Evolutionary conservation across 2,113 vertebrate species (phyloP).

Genomic region (Megalops atlanticus): DNA sequence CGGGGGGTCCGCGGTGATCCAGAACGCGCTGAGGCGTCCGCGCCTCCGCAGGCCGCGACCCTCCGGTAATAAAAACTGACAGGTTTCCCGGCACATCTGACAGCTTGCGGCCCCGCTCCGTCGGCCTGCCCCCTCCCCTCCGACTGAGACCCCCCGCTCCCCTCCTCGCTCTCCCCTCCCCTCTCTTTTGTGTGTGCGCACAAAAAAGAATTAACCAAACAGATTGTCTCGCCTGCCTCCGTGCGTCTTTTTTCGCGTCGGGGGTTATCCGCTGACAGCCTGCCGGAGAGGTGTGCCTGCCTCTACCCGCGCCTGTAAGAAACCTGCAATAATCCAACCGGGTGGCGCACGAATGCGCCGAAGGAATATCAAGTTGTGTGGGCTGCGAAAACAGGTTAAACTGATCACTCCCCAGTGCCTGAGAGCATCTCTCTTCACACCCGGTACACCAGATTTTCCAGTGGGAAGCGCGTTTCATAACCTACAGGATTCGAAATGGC

Average conservation of each 20-base stretch:
- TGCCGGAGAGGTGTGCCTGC: neutral
- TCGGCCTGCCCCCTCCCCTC: neutral
- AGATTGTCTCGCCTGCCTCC: neutral
- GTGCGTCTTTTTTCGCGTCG: neutral
- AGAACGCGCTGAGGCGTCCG: neutral
- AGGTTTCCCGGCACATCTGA: constrained; percentile 12
- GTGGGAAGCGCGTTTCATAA: no score
- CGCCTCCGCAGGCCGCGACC: neutral
- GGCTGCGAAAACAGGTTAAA: neutral
- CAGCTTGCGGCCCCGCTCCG: constrained; percentile 4
- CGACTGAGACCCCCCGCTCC: neutral
- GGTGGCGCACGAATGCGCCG: no score
- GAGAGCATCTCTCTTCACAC: neutral
- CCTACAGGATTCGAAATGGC: neutral
- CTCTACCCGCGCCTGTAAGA: neutral
- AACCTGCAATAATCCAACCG: no score
- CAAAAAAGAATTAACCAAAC: neutral
- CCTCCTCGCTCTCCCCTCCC: neutral
- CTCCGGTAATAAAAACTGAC: constrained; percentile 25
- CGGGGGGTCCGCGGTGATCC: neutral
- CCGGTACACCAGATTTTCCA: neutral
- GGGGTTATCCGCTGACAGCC: neutral
- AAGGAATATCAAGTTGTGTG: neutral
- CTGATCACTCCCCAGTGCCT: neutral
- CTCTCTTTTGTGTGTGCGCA: neutral